Conservation (phyloP, 2,113 vertebrate species). For the Oxyruncus cristatus region DNA sequence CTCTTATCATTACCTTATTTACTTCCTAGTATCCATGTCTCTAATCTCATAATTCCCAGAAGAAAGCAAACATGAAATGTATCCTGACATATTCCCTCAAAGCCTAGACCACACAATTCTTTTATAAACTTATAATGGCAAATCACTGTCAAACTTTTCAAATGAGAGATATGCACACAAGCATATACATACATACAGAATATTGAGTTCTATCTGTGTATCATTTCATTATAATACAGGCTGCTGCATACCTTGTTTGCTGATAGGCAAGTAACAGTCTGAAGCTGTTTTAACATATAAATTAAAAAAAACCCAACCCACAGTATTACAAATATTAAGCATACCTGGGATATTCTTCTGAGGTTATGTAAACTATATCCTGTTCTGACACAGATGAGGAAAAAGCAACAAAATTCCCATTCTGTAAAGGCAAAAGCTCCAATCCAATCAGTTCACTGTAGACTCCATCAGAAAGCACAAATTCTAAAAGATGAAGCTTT, state of each 20-base stretch:
- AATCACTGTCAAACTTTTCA: background rate
- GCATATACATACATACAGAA: background rate
- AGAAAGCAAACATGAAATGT: background rate
- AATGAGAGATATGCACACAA: background rate
- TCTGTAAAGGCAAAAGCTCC: slow-evolving; percentile 92
- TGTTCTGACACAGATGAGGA: slow-evolving; percentile 91
- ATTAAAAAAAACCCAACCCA: background rate
- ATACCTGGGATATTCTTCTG: slow-evolving; percentile 92
- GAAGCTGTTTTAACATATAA: background rate
- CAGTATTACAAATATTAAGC: background rate
- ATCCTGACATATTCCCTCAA: background rate
- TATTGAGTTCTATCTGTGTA: background rate
- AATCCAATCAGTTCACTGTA: slow-evolving; percentile 93
- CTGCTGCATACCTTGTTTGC: background rate
- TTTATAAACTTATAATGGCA: background rate
- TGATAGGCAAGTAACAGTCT: background rate
- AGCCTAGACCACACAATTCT: background rate
- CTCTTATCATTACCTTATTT: background rate
- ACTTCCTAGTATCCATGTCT: background rate
- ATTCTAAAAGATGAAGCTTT: slow-evolving; percentile 89
- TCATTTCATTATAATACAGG: background rate
- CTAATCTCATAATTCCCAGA: background rate
- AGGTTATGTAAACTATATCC: slow-evolving; percentile 89
- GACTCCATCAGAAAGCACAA: slow-evolving; percentile 85
- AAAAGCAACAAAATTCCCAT: slow-evolving; percentile 85